Conservation (phyloP, 2,797 vertebrate species). For the Phalloptychus januarius region DNA sequence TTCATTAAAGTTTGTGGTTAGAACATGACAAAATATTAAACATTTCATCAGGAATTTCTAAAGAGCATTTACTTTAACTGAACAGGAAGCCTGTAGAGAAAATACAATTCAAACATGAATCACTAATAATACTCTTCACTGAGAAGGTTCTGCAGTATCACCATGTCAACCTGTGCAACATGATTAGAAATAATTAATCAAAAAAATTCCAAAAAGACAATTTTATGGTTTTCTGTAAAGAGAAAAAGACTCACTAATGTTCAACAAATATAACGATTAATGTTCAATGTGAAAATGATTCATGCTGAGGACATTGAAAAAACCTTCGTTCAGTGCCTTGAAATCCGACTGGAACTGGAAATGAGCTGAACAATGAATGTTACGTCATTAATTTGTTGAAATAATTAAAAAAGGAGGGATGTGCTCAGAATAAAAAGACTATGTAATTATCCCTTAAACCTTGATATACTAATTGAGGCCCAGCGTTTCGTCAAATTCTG, state of each 20-base stretch:
- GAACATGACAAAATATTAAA: background rate
- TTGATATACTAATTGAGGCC: slow-evolving; percentile 16
- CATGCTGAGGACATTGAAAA: background rate
- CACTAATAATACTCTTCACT: background rate
- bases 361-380: slow-evolving; percentile 9
- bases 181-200: background rate
- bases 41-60: background rate
- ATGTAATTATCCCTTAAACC: slow-evolving; percentile 36
- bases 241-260: background rate
- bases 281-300: background rate
- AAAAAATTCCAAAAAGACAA: background rate
- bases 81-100: background rate
- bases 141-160: background rate
- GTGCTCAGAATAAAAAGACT: background rate
- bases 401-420: slow-evolving; percentile 24
- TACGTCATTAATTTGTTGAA: slow-evolving; percentile 1
- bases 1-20: background rate
- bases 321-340: background rate
- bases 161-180: background rate
- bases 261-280: background rate
- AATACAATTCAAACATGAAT: background rate
- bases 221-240: background rate
- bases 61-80: background rate
- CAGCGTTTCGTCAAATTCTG: slow-evolving; percentile 16
- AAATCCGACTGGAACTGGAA: slow-evolving; percentile 9